A percentile compares a stretch with the other conserved stretches of the same genome.
Conservation (phyloP, 2,888 invertebrate genomes). For the Iphiclides podalirius region DNA sequence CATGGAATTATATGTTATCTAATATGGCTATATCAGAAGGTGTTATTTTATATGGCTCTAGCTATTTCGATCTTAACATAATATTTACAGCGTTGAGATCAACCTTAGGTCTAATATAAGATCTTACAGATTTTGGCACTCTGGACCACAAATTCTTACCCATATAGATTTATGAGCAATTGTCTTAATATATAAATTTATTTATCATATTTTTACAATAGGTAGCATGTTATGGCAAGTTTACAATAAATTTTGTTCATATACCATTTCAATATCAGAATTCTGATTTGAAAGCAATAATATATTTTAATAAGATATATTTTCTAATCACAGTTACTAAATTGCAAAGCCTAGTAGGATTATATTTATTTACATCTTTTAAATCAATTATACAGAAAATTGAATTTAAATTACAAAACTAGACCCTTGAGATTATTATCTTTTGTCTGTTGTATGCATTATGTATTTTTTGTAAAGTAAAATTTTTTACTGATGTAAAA, state of each 20-base stretch:
- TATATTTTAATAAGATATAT: too few relatives aligned
- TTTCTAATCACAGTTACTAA: constrained; percentile 17
- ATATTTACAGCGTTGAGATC: constrained; percentile 76
- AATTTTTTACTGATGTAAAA: too few relatives aligned
- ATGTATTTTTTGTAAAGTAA: too few relatives aligned
- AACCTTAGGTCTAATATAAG: constrained; percentile 65
- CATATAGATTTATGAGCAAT: constrained; percentile 30
- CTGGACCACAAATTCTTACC: constrained; percentile 62
- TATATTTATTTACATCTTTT: constrained; percentile 11
- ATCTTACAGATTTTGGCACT: constrained; percentile 76
- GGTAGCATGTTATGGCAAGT: constrained; percentile 39
- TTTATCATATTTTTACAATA: constrained; percentile 15
- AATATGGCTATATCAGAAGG: constrained; percentile 35
- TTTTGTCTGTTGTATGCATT: too few relatives aligned
- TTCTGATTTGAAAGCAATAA: too few relatives aligned
- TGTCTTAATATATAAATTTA: not conserved
- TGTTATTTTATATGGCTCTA: constrained; percentile 36
- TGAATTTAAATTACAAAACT: too few relatives aligned
- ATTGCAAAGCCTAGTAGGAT: constrained; percentile 5
- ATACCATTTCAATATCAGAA: not conserved
- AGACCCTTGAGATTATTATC: too few relatives aligned
- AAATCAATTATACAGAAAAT: too few relatives aligned
- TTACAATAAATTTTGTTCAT: constrained; percentile 2
- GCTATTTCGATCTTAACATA: constrained; percentile 35
- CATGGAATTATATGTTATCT: constrained; percentile 4